Conservation (phyloP, 92 coral and sea anemone species). For the Porites divaricata region DNA sequence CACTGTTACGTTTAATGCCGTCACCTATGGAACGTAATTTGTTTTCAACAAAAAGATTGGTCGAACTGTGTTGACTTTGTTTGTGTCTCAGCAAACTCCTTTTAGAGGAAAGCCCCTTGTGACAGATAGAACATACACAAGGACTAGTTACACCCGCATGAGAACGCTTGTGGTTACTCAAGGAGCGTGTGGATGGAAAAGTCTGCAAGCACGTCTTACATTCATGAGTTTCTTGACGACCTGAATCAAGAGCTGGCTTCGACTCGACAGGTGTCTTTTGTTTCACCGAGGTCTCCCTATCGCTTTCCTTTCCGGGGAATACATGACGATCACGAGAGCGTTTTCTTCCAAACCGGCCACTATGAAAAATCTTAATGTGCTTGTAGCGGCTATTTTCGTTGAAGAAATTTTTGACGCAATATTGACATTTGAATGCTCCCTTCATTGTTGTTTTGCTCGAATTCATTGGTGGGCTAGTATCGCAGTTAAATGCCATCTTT, state of each 20-base stretch:
- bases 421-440: neutral
- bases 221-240: neutral
- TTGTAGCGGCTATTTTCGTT: conserved; percentile 3
- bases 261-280: neutral
- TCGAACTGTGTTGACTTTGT: neutral
- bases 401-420: neutral
- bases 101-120: conserved; percentile 7
- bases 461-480: neutral
- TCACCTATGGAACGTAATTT: neutral
- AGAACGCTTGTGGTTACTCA: conserved; percentile 15
- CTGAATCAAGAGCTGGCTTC: neutral
- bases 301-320: neutral
- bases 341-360: neutral
- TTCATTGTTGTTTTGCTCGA: neutral
- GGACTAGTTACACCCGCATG: neutral
- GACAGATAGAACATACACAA: conserved; percentile 19
- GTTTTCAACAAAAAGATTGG: neutral
- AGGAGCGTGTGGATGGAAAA: conserved; percentile 12
- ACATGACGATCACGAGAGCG: neutral
- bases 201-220: conserved; percentile 14
- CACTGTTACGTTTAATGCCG: neutral
- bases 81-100: conserved; percentile 12
- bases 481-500: neutral
- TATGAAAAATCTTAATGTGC: conserved; percentile 17
- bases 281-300: neutral